A percentile compares a stretch with the other conserved stretches of the same genome.
These are phyloP conservation scores for Drosophila tsacasi DNA, from an alignment of 1,140 invertebrate species.

Conservation along the genomic window DNA sequence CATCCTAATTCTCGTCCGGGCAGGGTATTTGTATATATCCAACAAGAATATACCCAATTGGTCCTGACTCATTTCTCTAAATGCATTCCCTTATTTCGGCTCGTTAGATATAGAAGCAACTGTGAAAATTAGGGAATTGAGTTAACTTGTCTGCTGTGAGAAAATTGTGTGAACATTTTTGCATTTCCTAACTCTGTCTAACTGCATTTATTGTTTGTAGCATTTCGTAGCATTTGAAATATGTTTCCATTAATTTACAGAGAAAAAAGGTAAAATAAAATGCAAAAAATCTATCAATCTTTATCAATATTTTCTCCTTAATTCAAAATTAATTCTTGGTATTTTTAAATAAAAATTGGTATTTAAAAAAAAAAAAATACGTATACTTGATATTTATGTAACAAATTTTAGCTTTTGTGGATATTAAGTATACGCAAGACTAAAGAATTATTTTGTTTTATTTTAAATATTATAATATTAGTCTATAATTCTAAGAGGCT, in stretches of 20 bases:
- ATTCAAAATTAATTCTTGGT: too few relatives aligned
- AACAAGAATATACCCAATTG: conserved; percentile 15
- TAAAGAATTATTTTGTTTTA: too few relatives aligned
- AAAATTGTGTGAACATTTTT: conserved; percentile 59
- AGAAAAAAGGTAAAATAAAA: too few relatives aligned
- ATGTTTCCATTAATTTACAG: neutral
- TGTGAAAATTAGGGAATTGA: conserved; percentile 25
- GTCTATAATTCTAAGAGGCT: too few relatives aligned
- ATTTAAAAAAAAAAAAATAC: too few relatives aligned
- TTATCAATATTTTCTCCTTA: too few relatives aligned
- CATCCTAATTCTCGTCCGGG: neutral
- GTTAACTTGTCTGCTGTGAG: conserved; percentile 11
- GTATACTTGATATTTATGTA: neutral
- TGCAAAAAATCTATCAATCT: too few relatives aligned
- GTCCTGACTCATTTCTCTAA: conserved; percentile 8
- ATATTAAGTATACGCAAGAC: neutral
- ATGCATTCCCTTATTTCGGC: neutral
- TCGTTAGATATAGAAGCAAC: neutral
- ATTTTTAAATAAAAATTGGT: neutral
- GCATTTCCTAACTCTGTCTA: conserved; percentile 44
- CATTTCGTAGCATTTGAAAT: conserved; percentile 9
- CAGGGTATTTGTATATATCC: neutral
- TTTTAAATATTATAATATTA: too few relatives aligned
- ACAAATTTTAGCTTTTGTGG: neutral
- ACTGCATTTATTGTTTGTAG: conserved; percentile 19